These are phyloP conservation scores for Lanius ludovicianus DNA, from an alignment of 2,113 vertebrate species.

Conservation along the genomic window DNA sequence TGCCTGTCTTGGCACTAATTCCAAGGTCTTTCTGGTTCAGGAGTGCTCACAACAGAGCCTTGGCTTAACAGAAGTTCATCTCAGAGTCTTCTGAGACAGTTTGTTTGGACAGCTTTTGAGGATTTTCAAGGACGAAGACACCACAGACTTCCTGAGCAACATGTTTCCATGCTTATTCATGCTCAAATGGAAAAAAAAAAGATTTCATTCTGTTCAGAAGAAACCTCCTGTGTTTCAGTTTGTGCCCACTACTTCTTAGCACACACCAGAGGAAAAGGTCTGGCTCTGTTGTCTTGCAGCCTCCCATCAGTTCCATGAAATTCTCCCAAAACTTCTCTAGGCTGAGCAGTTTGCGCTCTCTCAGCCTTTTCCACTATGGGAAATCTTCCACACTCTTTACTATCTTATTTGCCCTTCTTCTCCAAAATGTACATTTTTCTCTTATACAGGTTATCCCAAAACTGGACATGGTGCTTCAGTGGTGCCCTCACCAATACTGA, in stretches of 20 bases:
- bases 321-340: not conserved
- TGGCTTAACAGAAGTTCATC: not conserved
- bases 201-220: not conserved
- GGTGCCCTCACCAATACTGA: not conserved
- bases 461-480: not conserved
- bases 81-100: not conserved
- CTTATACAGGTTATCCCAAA: not conserved
- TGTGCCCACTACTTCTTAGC: not conserved
- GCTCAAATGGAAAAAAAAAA: not conserved
- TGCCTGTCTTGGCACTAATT: not conserved
- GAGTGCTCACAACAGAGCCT: not conserved
- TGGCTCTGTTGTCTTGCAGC: not conserved
- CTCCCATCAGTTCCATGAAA: not conserved
- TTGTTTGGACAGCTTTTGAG: not conserved
- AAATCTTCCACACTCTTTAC: not conserved
- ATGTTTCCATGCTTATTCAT: not conserved
- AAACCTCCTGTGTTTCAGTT: not conserved
- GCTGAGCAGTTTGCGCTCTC: not conserved
- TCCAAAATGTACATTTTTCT: not conserved
- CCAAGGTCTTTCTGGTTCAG: not conserved
- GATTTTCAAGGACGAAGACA: not conserved
- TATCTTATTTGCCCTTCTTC: no score
- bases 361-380: not conserved
- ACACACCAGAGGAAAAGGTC: not conserved
- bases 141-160: not conserved